phyloP scores from a whole-genome alignment of 2,797 vertebrate genomes.

The Sarcophilus harrisii region DNA sequence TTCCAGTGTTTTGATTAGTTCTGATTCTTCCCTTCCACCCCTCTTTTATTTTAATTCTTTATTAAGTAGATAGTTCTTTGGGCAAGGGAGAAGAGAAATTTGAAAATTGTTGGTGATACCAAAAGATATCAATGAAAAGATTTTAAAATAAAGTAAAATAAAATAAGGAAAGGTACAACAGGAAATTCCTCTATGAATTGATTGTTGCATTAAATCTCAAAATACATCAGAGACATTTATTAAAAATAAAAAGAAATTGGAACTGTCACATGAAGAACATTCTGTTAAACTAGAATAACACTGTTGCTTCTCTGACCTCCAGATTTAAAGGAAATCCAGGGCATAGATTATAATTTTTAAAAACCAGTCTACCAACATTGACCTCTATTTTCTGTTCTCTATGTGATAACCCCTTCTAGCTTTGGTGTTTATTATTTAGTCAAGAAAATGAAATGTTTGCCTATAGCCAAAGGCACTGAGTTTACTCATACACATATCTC shows the following conservation, averaged over 20 bases:
- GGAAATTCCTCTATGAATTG: not conserved
- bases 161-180: not conserved
- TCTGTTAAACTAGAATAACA: not conserved
- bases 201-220: not conserved
- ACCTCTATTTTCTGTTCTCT: not conserved
- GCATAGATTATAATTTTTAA: not conserved
- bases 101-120: not conserved
- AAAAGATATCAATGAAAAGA: not conserved
- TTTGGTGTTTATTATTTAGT: slow-evolving; percentile 6
- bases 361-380: not conserved
- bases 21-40: not conserved
- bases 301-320: not conserved
- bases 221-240: not conserved
- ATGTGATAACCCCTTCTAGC: not conserved
- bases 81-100: not conserved
- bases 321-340: not conserved
- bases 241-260: not conserved
- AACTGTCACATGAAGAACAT: not conserved
- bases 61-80: not conserved
- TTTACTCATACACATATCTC: slow-evolving; percentile 60
- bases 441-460: slow-evolving; percentile 57
- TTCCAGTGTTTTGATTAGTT: not conserved
- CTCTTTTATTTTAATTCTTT: not conserved
- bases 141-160: not conserved
- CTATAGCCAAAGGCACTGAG: not conserved